These are phyloP conservation scores for Girardinichthys multiradiatus DNA, from an alignment of 2,113 vertebrate genomes.

Conservation along the genomic window DNA sequence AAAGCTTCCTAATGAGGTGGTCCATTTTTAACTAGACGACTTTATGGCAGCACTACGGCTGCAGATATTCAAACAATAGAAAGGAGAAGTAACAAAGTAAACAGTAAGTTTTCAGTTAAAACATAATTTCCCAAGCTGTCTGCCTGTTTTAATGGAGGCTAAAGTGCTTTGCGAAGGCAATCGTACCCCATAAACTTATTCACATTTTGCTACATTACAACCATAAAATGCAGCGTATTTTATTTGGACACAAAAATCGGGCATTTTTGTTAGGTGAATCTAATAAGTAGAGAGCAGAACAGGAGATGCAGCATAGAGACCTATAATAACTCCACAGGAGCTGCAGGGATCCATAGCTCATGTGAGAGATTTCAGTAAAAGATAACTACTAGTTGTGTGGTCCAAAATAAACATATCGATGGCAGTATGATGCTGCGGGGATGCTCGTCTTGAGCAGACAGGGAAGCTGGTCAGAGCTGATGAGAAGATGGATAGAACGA, in stretches of 20 bases:
- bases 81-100: constrained; percentile 54
- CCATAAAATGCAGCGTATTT: no score
- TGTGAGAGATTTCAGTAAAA: neutral
- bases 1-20: constrained; percentile 61
- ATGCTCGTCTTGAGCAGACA: no score
- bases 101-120: constrained; percentile 49
- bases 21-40: constrained; percentile 26
- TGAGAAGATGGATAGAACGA: no score
- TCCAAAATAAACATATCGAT: no score
- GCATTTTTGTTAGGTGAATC: no score
- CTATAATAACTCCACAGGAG: neutral
- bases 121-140: neutral
- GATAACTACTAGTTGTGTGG: no score
- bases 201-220: no score
- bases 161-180: neutral
- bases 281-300: no score
- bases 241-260: no score
- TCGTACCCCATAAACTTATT: neutral
- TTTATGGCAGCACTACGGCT: constrained; percentile 48
- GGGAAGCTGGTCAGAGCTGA: no score
- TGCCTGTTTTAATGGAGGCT: neutral
- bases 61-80: constrained; percentile 67
- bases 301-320: neutral
- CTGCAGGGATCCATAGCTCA: neutral
- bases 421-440: no score